These are phyloP conservation scores for Rhynchotus rufescens DNA, from an alignment of 2,797 vertebrate genomes.

Conservation along the genomic window DNA sequence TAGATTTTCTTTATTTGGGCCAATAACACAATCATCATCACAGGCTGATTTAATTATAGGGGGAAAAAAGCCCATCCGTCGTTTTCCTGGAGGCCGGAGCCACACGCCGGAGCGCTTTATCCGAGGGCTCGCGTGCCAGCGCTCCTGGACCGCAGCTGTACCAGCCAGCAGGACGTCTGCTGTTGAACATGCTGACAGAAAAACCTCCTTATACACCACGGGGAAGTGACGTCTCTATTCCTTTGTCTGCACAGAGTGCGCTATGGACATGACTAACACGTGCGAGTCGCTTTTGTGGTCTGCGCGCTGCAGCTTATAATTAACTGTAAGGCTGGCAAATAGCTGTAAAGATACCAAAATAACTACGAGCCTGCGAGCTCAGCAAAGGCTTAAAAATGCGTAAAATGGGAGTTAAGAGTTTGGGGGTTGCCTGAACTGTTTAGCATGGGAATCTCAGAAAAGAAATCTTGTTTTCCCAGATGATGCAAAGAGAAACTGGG, in stretches of 20 bases:
- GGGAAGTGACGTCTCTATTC: conserved; percentile 9
- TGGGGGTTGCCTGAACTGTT: background rate
- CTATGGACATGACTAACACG: background rate
- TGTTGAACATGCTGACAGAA: background rate
- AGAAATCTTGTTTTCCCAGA: background rate
- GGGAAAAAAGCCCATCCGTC: background rate
- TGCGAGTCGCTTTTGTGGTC: background rate
- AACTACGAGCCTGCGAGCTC: background rate
- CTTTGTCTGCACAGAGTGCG: conserved; percentile 12
- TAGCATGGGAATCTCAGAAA: background rate
- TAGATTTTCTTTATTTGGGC: background rate
- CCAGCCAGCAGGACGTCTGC: conserved; percentile 36
- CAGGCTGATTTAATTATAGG: conserved; percentile 1
- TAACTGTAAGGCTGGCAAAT: background rate
- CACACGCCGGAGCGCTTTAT: background rate
- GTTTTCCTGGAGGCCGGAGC: conserved; percentile 44
- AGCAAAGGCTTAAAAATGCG: background rate
- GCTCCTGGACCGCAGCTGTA: conserved; percentile 21
- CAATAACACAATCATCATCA: conserved; percentile 12
- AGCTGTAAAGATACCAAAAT: background rate
- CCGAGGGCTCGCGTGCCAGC: conserved; percentile 1
- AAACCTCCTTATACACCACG: background rate
- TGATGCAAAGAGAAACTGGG: background rate
- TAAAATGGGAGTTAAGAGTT: background rate
- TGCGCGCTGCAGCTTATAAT: background rate